Conservation (phyloP, 2,797 vertebrate species). For the Sylvilagus floridanus region DNA sequence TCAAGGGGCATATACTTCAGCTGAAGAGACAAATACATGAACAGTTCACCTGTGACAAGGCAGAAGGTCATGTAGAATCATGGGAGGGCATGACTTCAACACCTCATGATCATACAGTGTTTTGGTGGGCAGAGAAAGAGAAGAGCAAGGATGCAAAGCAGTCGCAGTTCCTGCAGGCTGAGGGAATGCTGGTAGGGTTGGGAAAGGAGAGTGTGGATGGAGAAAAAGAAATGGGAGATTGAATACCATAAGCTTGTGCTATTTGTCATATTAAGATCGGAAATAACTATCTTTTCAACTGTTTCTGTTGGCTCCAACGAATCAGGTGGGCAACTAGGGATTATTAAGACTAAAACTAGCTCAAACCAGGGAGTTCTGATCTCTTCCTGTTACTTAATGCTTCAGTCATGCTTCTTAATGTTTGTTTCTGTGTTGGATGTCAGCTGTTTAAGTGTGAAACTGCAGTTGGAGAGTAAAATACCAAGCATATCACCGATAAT, state of each 20-base stretch:
- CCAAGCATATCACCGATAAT: not conserved
- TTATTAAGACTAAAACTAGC: slow-evolving; percentile 7
- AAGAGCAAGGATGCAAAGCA: not conserved
- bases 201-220: not conserved
- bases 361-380: not conserved
- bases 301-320: not conserved
- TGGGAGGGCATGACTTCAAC: not conserved
- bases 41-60: not conserved
- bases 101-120: not conserved
- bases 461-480: not conserved
- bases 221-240: not conserved
- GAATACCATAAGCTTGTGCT: not conserved
- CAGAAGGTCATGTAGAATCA: not conserved
- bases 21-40: not conserved
- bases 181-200: not conserved
- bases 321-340: not conserved
- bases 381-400: not conserved
- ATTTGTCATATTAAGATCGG: not conserved
- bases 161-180: not conserved
- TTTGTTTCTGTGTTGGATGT: not conserved
- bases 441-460: slow-evolving; percentile 14
- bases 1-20: not conserved
- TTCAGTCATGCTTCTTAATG: not conserved
- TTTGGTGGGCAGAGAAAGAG: not conserved
- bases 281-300: not conserved